Conservation (phyloP, 2,888 invertebrate species). For the Sinelater perroti region DNA sequence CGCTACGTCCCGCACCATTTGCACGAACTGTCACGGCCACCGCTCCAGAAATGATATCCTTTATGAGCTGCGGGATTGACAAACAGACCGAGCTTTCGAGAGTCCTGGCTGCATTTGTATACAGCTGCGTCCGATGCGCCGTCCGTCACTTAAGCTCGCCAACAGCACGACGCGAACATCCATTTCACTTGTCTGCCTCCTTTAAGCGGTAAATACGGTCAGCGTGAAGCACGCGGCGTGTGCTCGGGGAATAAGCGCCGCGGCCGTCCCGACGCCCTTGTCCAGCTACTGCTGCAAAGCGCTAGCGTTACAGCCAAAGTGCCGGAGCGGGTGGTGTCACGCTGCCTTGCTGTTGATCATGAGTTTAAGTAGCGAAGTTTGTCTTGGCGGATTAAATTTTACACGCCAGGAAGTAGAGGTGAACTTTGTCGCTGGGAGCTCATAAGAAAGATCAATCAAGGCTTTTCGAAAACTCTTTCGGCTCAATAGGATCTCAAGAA, state of each 20-base stretch:
- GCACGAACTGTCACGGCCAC: neutral
- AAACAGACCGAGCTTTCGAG: constrained; percentile 12
- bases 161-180: constrained; percentile 11
- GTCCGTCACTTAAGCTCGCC: constrained; percentile 19
- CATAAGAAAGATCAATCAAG: no score
- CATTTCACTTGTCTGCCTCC: constrained; percentile 16
- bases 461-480: no score
- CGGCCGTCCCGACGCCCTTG: neutral
- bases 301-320: neutral
- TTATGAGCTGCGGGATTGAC: constrained; percentile 20
- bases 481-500: no score
- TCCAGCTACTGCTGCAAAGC: neutral
- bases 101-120: constrained; percentile 15
- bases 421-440: no score
- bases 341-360: no score
- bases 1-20: neutral
- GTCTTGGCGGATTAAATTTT: no score
- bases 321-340: no score
- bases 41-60: constrained; percentile 12
- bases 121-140: constrained; percentile 11
- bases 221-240: constrained; percentile 13
- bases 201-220: constrained; percentile 12
- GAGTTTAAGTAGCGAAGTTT: no score
- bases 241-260: constrained; percentile 9
- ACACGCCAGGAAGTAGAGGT: no score